Conservation (phyloP, 2,888 invertebrate species). For the Chymomyza amoena region DNA sequence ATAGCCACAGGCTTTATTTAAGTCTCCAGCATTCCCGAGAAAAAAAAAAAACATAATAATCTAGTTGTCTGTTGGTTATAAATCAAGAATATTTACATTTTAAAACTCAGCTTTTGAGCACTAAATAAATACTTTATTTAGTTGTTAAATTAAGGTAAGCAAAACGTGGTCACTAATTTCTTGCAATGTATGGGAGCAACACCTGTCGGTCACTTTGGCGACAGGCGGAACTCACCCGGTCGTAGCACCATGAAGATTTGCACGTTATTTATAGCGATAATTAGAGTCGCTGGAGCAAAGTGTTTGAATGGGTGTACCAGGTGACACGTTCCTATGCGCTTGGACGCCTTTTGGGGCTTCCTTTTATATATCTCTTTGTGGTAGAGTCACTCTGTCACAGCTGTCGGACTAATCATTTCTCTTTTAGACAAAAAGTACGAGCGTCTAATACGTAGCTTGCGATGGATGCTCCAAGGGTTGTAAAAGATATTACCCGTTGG, state of each 20-base stretch:
- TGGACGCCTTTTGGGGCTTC: too few species aligned
- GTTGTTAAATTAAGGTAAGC: background rate
- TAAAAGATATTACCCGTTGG: too few species aligned
- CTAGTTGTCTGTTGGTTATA: background rate
- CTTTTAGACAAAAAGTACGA: too few species aligned
- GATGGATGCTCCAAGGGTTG: too few species aligned
- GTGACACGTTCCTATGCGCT: too few species aligned
- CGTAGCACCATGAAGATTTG: background rate
- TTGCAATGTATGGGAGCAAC: background rate
- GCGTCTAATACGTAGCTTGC: too few species aligned
- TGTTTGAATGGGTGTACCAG: background rate
- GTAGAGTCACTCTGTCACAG: too few species aligned
- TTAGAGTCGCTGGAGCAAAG: background rate
- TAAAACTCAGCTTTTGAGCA: background rate
- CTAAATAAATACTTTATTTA: background rate
- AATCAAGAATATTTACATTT: background rate
- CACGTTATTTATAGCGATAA: constrained; percentile 3
- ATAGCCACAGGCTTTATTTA: too few species aligned
- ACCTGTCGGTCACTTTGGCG: background rate
- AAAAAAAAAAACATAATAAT: background rate
- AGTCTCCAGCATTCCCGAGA: background rate
- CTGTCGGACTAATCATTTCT: too few species aligned
- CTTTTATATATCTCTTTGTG: too few species aligned
- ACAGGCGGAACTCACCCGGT: background rate
- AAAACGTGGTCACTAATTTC: background rate